phyloP scores from a whole-genome alignment of 2,797 vertebrate species.

The Sebastes taczanowskii region DNA sequence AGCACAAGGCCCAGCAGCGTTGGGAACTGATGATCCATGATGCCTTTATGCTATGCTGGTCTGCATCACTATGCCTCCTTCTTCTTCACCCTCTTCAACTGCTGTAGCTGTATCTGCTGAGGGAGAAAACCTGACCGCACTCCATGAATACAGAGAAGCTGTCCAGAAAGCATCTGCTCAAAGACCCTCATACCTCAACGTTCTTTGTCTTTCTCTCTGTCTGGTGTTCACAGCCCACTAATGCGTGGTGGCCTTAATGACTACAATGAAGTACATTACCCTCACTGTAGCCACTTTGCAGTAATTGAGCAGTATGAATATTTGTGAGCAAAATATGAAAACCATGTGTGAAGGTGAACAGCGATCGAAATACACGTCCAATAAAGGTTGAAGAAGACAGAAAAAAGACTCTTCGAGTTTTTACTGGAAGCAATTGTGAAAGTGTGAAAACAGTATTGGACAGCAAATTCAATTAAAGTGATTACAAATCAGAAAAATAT shows the following conservation, averaged over 20 bases:
- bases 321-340: background rate
- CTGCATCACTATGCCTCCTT: constrained; percentile 47
- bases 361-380: background rate
- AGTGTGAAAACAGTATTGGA: background rate
- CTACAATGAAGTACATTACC: background rate
- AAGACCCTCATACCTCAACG: constrained; percentile 11
- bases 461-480: background rate
- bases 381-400: background rate
- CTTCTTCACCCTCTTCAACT: constrained; percentile 37
- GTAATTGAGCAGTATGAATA: background rate
- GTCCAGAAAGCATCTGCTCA: constrained; percentile 30
- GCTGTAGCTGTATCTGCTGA: constrained; percentile 44
- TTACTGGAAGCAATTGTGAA: background rate
- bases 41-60: constrained; percentile 65
- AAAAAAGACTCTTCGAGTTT: background rate
- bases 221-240: constrained; percentile 10
- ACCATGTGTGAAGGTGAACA: background rate
- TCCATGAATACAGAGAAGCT: constrained; percentile 40
- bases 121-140: constrained; percentile 32
- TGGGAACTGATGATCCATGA: constrained; percentile 79
- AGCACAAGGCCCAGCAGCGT: constrained; percentile 55
- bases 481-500: background rate
- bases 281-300: background rate
- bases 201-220: constrained; percentile 26
- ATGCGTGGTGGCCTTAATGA: background rate